Evolutionary conservation across 37 sponge, comb jelly and placozoan genomes (phyloP).

Genomic region (Cliona cf. orientalis): DNA sequence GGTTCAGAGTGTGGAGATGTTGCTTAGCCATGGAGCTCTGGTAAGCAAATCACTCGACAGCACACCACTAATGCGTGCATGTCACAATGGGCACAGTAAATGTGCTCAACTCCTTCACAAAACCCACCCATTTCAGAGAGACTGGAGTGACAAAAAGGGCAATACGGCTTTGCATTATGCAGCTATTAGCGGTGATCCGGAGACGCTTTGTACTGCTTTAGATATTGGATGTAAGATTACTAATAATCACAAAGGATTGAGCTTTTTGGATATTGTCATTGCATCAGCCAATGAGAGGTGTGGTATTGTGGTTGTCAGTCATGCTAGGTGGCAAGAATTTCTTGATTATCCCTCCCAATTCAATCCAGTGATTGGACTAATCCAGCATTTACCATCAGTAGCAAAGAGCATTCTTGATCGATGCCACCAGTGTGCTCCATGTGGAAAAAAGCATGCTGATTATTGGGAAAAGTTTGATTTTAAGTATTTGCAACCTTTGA

Average conservation of each 20-base stretch:
- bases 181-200: conserved; percentile 46
- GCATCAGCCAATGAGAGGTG: conserved; percentile 10
- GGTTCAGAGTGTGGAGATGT: conserved; percentile 59
- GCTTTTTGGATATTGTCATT: conserved; percentile 82
- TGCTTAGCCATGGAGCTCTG: conserved; percentile 80
- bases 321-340: conserved; percentile 77
- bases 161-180: conserved; percentile 81
- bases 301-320: conserved; percentile 52
- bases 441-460: conserved; percentile 12
- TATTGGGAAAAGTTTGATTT: conserved; percentile 78
- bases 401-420: conserved; percentile 81
- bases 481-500: conserved; percentile 72
- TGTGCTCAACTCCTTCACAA: conserved; percentile 47
- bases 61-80: conserved; percentile 73
- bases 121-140: conserved; percentile 65
- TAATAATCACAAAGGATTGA: conserved; percentile 56
- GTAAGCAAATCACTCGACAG: conserved; percentile 53
- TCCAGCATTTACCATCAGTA: conserved; percentile 67
- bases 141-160: conserved; percentile 61
- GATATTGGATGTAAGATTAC: conserved; percentile 54
- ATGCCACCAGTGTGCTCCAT: conserved; percentile 17
- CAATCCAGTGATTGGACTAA: conserved; percentile 65
- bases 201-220: conserved; percentile 52
- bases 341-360: conserved; percentile 54
- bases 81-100: conserved; percentile 33